Percentiles rank a stretch among this genome's conserved stretches.
These are phyloP conservation scores for Huso huso DNA, from an alignment of 2,797 vertebrate genomes.

Conservation along the genomic window DNA sequence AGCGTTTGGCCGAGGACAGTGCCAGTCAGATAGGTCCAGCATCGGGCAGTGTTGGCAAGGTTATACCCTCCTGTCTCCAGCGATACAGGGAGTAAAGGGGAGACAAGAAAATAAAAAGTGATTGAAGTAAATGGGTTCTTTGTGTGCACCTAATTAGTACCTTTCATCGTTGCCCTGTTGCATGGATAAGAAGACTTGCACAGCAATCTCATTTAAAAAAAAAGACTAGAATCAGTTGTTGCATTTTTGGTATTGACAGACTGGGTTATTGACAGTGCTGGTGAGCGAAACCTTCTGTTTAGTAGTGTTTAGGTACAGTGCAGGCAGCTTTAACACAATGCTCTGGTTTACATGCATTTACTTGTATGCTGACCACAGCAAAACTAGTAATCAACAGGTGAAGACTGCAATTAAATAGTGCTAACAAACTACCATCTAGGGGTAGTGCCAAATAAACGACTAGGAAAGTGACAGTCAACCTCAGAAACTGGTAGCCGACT, in stretches of 20 bases:
- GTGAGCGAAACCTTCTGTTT: no score
- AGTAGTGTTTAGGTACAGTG: no score
- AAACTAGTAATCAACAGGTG: no score
- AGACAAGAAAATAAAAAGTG: slow-evolving; percentile 29
- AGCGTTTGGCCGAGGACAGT: slow-evolving; percentile 78
- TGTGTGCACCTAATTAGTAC: slow-evolving; percentile 62
- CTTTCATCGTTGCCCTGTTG: slow-evolving; percentile 52
- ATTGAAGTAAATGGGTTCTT: slow-evolving; percentile 63
- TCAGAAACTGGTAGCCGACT: no score
- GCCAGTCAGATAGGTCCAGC: slow-evolving; percentile 89
- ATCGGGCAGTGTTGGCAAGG: slow-evolving; percentile 87
- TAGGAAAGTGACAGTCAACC: no score
- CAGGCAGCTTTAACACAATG: no score
- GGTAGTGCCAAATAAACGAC: no score
- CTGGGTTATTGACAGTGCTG: slow-evolving; percentile 10
- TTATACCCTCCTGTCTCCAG: slow-evolving; percentile 82
- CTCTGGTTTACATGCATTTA: no score
- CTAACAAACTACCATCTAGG: no score
- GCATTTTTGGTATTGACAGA: slow-evolving; percentile 29
- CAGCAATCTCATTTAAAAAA: slow-evolving; percentile 33
- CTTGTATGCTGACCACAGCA: no score
- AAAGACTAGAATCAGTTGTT: slow-evolving; percentile 11
- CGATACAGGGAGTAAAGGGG: neutral
- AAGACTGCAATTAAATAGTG: no score
- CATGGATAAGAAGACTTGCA: slow-evolving; percentile 47